Evolutionary conservation across 2,113 vertebrate species (phyloP).

Genomic region (Syrmaticus mikado): DNA sequence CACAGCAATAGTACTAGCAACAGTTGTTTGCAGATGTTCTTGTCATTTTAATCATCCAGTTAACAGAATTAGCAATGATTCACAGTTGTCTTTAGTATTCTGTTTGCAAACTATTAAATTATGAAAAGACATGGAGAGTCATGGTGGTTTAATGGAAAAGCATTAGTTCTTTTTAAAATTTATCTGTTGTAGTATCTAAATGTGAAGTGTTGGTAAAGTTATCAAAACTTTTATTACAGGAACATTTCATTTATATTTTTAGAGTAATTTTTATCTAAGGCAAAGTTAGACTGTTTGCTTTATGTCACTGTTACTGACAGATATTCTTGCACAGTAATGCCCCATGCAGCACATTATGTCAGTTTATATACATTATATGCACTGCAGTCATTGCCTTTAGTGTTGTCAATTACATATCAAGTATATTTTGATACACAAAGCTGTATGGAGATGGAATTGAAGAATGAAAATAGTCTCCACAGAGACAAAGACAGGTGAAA

Average conservation of each 20-base stretch:
- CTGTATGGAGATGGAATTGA: not conserved
- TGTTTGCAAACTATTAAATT: not conserved
- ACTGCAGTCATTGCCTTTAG: not conserved
- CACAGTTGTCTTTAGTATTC: constrained; percentile 33
- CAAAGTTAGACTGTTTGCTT: not conserved
- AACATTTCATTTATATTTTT: not conserved
- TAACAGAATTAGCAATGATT: constrained; percentile 62
- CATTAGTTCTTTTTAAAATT: constrained; percentile 5
- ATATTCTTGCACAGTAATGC: not conserved
- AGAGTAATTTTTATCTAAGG: not conserved
- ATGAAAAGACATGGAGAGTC: constrained; percentile 21
- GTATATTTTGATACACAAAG: not conserved
- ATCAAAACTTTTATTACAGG: not conserved
- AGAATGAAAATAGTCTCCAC: not conserved
- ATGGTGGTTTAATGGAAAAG: constrained; percentile 30
- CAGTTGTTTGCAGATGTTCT: constrained; percentile 68
- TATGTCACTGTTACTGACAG: not conserved
- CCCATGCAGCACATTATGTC: not conserved
- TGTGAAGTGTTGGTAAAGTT: constrained; percentile 1
- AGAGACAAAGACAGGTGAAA: not conserved
- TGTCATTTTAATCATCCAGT: constrained; percentile 65
- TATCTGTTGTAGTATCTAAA: not conserved
- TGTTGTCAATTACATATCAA: not conserved
- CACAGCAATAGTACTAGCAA: constrained; percentile 40
- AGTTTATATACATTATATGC: not conserved